Percentiles rank a stretch among this genome's conserved stretches.
Evolutionary conservation across 1,140 invertebrate species (phyloP).

Genomic region (Hesperophylax magnus): DNA sequence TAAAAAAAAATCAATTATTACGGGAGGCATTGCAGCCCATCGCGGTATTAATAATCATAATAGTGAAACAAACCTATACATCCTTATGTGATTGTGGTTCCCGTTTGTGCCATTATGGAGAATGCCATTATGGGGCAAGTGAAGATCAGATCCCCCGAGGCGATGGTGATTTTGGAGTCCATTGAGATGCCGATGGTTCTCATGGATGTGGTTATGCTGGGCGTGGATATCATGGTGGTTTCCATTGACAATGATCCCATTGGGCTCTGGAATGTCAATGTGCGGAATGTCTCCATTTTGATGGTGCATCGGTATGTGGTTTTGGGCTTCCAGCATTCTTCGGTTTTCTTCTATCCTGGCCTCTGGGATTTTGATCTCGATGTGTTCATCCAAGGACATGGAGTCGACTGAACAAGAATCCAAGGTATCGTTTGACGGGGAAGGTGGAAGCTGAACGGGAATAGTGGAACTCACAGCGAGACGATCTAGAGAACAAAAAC

Average conservation of each 20-base stretch:
- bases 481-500: slow-evolving; percentile 62
- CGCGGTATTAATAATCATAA: neutral
- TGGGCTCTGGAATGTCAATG: slow-evolving; percentile 44
- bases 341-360: slow-evolving; percentile 67
- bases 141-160: neutral
- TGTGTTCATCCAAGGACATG: slow-evolving; percentile 69
- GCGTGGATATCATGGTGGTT: slow-evolving; percentile 44
- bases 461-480: slow-evolving; percentile 64
- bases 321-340: slow-evolving; percentile 67
- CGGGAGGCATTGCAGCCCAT: no score
- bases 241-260: slow-evolving; percentile 43
- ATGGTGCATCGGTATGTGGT: slow-evolving; percentile 61
- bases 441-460: slow-evolving; percentile 64
- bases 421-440: slow-evolving; percentile 66
- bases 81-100: slow-evolving; percentile 33
- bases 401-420: slow-evolving; percentile 70
- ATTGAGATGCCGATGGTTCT: slow-evolving; percentile 16
- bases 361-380: slow-evolving; percentile 70
- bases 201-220: slow-evolving; percentile 38
- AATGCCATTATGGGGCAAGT: neutral
- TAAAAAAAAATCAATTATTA: no score
- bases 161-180: neutral
- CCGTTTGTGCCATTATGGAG: slow-evolving; percentile 21
- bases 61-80: slow-evolving; percentile 29
- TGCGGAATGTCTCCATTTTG: slow-evolving; percentile 57